Evolutionary conservation across 2,797 vertebrate genomes (phyloP).

Genomic region (Sphenodon punctatus): DNA sequence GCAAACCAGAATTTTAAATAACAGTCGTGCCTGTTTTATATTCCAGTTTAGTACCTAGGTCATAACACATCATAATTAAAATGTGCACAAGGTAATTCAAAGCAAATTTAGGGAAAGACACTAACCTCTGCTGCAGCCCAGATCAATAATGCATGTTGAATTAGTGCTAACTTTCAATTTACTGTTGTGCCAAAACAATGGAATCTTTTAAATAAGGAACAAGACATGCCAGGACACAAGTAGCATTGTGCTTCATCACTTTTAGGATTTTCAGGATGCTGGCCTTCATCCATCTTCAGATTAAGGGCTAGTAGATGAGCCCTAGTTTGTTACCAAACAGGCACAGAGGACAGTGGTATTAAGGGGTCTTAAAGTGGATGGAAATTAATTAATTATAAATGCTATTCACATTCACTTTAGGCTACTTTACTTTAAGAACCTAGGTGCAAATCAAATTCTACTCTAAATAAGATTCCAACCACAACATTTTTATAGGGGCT

Average conservation of each 20-base stretch:
- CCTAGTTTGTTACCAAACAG: neutral
- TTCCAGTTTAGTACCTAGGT: constrained; percentile 2
- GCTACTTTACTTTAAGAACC: neutral
- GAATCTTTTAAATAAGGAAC: constrained; percentile 14
- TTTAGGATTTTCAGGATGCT: neutral
- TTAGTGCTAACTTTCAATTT: neutral
- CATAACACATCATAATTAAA: neutral
- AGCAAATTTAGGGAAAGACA: neutral
- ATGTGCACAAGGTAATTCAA: constrained; percentile 1
- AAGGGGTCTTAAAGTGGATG: neutral
- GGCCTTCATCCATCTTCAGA: neutral
- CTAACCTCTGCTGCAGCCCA: neutral
- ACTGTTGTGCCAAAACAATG: neutral
- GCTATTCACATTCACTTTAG: neutral
- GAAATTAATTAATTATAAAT: neutral
- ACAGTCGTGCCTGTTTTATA: neutral
- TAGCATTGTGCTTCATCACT: neutral
- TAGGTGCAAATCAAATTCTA: neutral
- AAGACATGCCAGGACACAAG: neutral
- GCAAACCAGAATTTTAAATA: neutral
- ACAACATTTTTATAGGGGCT: neutral
- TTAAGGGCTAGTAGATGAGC: neutral
- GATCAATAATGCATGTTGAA: constrained; percentile 15
- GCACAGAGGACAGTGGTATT: neutral
- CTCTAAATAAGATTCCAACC: neutral